Evolutionary conservation across 2,888 invertebrate genomes (phyloP), one percentile per base, ranked within the genome.

Genomic region (Apoda limacodes): DNA sequence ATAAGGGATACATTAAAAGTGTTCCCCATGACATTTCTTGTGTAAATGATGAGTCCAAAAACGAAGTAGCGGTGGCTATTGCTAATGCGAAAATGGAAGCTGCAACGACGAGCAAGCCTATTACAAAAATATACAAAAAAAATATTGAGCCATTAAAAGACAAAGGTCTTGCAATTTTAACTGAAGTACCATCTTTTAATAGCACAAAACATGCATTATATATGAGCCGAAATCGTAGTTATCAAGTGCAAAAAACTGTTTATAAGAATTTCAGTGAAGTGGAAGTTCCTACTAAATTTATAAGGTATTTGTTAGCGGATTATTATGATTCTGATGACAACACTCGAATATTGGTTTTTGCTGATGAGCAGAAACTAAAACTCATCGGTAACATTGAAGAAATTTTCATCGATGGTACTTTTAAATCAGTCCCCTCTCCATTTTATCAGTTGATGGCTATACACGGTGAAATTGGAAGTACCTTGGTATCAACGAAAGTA

Each of bases 401-500:
- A 14, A 21, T 29, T 29, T 29, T 22, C 17, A 11, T 29, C 13
- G 29, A 22, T 13, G 29, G 29, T 21, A 29, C 29, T 29, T 29
- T 29, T 13, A 29, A 29, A 22, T 21, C 22, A 11, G 29, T 29
- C 29, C 29, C 29, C 12, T 29, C 29, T 14, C 29, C 22, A 29
- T 29, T 29, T 29, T 29, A 29, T 29, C 29, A 29, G 22, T 22
- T 29, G 13, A 13, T 29, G 22, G 22, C 22, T 13, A 21, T 29
- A 29, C 29, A 29, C 13, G 22, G 22, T 22, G 29, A 29, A 29
- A 21, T 9, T 29, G 29, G 22, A 21, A 29, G 20, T 9, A 28
- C 11, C 6, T 7, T n/a, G n/a, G n/a, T n/a, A n/a, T n/a, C n/a
- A n/a, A n/a, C n/a, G n/a, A n/a, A n/a, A n/a, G n/a, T n/a, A n/a